Evolutionary conservation across 2,113 vertebrate species (phyloP).

Genomic region (Siphamia tubifer): DNA sequence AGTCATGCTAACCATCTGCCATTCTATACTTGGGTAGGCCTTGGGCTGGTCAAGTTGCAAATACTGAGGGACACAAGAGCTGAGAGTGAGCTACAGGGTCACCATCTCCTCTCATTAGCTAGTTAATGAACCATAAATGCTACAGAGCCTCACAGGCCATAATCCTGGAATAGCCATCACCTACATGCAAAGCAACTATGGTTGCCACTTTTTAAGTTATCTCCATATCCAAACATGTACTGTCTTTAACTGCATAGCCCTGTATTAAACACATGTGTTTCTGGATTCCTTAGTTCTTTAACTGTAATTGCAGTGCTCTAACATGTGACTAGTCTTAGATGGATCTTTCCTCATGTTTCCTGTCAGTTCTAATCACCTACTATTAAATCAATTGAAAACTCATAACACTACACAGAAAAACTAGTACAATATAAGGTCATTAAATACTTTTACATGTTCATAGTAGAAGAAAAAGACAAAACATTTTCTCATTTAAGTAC

Average conservation of each 20-base stretch:
- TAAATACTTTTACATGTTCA: no score
- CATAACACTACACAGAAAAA: no score
- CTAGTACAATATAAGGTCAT: no score
- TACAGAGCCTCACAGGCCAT: constrained; percentile 45
- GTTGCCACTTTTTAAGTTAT: not conserved
- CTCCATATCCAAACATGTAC: not conserved
- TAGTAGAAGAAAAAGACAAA: no score
- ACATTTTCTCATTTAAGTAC: no score
- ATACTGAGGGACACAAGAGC: constrained; percentile 34
- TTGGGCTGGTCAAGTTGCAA: constrained; percentile 12
- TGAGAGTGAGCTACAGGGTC: constrained; percentile 57
- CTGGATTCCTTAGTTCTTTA: no score
- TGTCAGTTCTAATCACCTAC: no score
- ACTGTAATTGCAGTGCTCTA: no score
- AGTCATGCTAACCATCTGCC: not conserved
- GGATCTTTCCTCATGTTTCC: no score
- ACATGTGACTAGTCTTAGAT: no score
- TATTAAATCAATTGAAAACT: no score
- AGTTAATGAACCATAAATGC: constrained; percentile 61
- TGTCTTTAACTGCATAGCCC: not conserved
- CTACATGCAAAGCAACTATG: constrained; percentile 28
- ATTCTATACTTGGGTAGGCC: constrained; percentile 5
- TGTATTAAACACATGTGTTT: no score
- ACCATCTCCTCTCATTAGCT: constrained; percentile 68
- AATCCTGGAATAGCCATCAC: constrained; percentile 52